Evolutionary conservation across 1,140 invertebrate species (phyloP), one percentile per base, ranked within the genome.

Genomic region (Papilio polyxenes): DNA sequence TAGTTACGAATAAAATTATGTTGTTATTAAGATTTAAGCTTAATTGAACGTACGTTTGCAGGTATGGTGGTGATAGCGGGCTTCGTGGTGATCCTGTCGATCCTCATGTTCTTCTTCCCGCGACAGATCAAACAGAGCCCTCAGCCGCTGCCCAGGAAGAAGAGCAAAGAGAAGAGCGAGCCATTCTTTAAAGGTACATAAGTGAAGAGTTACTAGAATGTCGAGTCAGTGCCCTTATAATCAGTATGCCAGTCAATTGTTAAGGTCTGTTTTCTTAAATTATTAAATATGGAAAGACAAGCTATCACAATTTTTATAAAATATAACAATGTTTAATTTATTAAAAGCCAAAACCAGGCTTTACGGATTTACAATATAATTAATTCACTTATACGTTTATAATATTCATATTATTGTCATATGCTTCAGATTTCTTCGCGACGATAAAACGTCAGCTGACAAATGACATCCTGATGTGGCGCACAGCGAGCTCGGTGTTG

Each of bases 61-160:
- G 97, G 97, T 72, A 94, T 98, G 84, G 96, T 98, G 49, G 94
- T 98, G 76, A 98, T 98, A 81, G 96, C 97, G 1, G 96, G 96
- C 0, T 95, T 97, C 84, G 95, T 98, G 85, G 95, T 98, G 89
- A 85, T 98, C 49, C 96, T 97, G 69, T 97, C 97, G 13, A 92
- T 97, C 40, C 96, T 97, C 44, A 98, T 99, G 98, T 98, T 98
- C 94, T 96, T 97, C 56, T 98, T 99, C 91, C 98, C 98, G 48
- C 96, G 96, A 84, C 93, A 95, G 85, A 94, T 96, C 83, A 93
- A 93, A 23, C 93, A 94, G 72, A 89, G 88, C 74, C 90, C 88
- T 0, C 48, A 90, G 53, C 89, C 88, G 11, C 86, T 84, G 75
- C 90, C 89, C 11, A 87, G 87, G 1, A 92, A 90, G 86, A 93